These are phyloP conservation scores for Nasonia longicornis DNA, from an alignment of 1,140 invertebrate genomes.

Conservation along the genomic window DNA sequence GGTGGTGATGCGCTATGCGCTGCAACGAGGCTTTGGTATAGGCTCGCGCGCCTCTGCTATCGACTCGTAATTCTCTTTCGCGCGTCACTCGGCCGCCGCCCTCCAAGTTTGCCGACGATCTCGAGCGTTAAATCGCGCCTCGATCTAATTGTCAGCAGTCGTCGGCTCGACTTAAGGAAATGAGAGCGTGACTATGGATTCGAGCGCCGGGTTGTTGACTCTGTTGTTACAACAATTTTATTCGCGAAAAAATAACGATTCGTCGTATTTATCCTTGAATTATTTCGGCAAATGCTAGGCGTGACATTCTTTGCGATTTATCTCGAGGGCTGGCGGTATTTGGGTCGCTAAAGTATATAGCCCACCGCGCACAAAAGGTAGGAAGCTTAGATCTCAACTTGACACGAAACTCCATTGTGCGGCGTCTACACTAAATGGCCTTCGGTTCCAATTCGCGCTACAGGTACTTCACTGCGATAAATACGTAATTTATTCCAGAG, in stretches of 20 bases:
- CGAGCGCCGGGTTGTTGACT: not conserved
- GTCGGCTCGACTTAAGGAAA: constrained; percentile 13
- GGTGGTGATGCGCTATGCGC: not conserved
- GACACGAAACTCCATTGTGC: constrained; percentile 3
- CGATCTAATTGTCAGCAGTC: constrained; percentile 36
- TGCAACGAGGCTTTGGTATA: not conserved
- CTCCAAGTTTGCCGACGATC: constrained; percentile 30
- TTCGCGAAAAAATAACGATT: too few relatives aligned
- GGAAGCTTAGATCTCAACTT: constrained; percentile 17
- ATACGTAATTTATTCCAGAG: not conserved
- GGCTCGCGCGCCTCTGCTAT: constrained; percentile 1
- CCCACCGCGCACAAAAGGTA: not conserved
- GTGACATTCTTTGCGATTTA: not conserved
- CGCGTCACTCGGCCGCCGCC: not conserved
- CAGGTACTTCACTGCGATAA: not conserved
- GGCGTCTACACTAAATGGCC: not conserved
- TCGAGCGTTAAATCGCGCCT: constrained; percentile 33
- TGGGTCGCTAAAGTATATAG: not conserved
- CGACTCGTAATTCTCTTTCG: constrained; percentile 29
- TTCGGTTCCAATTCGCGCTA: not conserved
- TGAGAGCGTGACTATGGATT: constrained; percentile 8
- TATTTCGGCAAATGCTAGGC: not conserved
- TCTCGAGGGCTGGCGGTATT: not conserved
- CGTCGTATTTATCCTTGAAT: too few relatives aligned
- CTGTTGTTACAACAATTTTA: too few relatives aligned